phyloP scores from a whole-genome alignment of 2,113 vertebrate species.

The Hyla sarda region DNA sequence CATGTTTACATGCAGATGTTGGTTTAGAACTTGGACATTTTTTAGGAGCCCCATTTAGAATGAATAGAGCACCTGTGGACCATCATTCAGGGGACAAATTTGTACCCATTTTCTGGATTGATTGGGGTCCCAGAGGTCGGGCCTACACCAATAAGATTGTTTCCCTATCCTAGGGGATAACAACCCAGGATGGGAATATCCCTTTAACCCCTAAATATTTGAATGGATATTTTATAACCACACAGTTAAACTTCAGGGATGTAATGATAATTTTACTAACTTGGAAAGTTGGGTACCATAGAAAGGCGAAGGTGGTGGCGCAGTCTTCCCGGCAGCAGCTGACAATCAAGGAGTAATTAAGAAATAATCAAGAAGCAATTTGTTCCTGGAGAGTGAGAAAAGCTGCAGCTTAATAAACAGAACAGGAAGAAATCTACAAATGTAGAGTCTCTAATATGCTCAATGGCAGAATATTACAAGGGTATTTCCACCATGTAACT shows the following conservation, averaged over 20 bases:
- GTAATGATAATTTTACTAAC: not conserved
- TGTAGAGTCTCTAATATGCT: not conserved
- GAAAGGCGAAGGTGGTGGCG: constrained; percentile 10
- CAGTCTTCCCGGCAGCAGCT: constrained; percentile 48
- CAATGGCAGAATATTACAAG: constrained; percentile 4
- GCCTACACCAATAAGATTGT: no score
- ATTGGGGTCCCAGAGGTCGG: no score
- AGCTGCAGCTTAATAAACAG: constrained; percentile 50
- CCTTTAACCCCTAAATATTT: no score
- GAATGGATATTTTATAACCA: not conserved
- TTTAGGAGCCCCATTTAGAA: no score
- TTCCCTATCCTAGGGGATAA: no score
- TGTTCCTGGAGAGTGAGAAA: constrained; percentile 49
- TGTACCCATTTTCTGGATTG: no score
- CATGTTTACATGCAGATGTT: no score
- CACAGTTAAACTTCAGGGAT: not conserved
- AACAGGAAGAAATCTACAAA: constrained; percentile 33
- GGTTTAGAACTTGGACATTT: no score
- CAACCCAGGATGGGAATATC: no score
- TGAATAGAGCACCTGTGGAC: no score
- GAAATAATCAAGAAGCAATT: constrained; percentile 60
- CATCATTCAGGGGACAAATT: no score
- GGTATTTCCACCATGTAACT: not conserved
- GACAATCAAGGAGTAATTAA: constrained; percentile 59
- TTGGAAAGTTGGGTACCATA: constrained; percentile 20